phyloP scores from a whole-genome alignment of 1,140 invertebrate genomes.

The Chlorops oryzae region DNA sequence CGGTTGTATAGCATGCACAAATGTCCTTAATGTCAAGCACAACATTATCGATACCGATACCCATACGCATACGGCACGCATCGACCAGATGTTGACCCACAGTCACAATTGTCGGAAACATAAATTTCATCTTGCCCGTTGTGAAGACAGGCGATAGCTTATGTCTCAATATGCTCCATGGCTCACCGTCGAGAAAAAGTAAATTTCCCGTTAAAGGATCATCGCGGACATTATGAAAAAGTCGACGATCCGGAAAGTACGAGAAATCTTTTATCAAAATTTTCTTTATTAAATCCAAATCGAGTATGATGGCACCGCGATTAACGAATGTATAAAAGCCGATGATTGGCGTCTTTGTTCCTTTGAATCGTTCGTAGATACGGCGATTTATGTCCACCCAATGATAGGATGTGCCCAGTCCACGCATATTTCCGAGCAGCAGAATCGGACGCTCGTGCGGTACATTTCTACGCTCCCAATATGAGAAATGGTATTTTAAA shows the following conservation, averaged over 20 bases:
- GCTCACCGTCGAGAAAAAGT: slow-evolving; percentile 51
- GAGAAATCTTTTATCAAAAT: slow-evolving; percentile 56
- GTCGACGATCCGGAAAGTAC: slow-evolving; percentile 52
- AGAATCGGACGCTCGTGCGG: slow-evolving; percentile 23
- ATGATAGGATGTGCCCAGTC: slow-evolving; percentile 20
- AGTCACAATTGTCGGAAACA: slow-evolving; percentile 51
- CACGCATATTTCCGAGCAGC: slow-evolving; percentile 30
- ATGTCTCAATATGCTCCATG: slow-evolving; percentile 56
- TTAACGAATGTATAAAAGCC: slow-evolving; percentile 30
- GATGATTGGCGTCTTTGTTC: slow-evolving; percentile 24
- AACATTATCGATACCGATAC: too few species aligned
- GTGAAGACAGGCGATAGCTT: slow-evolving; percentile 57
- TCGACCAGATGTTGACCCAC: slow-evolving; percentile 34
- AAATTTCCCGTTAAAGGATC: slow-evolving; percentile 52
- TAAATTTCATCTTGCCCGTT: slow-evolving; percentile 56
- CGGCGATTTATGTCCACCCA: slow-evolving; percentile 31
- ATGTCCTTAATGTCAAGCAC: slow-evolving; percentile 45
- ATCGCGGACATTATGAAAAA: slow-evolving; percentile 48
- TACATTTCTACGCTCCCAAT: slow-evolving; percentile 49
- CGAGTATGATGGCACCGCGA: slow-evolving; percentile 29
- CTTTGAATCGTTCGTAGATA: slow-evolving; percentile 30
- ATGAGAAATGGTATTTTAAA: slow-evolving; percentile 18
- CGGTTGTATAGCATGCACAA: slow-evolving; percentile 53
- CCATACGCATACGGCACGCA: too few species aligned
- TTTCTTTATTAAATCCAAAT: slow-evolving; percentile 49